Evolutionary conservation across 1,140 invertebrate genomes (phyloP).

Genomic region (Papilio polytes): DNA sequence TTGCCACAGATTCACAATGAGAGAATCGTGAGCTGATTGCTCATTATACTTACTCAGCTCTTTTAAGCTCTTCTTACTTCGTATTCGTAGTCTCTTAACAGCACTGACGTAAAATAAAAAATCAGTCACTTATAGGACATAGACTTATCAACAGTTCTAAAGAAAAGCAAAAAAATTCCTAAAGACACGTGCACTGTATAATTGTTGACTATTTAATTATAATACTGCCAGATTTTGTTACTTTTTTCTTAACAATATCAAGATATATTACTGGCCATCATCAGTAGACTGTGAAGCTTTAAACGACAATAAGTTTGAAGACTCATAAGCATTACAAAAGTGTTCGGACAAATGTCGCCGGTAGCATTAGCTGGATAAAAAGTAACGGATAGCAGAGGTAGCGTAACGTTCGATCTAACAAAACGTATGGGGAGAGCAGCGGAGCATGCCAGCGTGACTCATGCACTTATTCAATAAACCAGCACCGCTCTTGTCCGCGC

Average conservation of each 20-base stretch:
- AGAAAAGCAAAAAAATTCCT: no score
- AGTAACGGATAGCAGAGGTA: slow-evolving; percentile 42
- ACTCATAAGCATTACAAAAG: slow-evolving; percentile 51
- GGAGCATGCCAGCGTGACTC: slow-evolving; percentile 68
- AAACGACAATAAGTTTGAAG: slow-evolving; percentile 45
- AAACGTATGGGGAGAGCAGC: slow-evolving; percentile 67
- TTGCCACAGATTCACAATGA: slow-evolving; percentile 68
- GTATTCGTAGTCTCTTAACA: background rate
- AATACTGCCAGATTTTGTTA: background rate
- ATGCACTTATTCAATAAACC: slow-evolving; percentile 77
- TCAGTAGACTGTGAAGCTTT: slow-evolving; percentile 30
- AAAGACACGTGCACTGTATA: no score
- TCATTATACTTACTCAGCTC: slow-evolving; percentile 55
- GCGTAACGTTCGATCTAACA: slow-evolving; percentile 50
- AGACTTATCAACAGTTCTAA: no score
- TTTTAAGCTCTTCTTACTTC: slow-evolving; percentile 42
- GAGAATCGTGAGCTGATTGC: slow-evolving; percentile 67
- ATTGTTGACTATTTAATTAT: no score
- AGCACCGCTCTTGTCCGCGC: slow-evolving; percentile 57
- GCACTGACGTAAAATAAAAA: no score
- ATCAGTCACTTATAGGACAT: no score
- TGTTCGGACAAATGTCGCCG: slow-evolving; percentile 53
- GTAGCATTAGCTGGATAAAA: slow-evolving; percentile 52
- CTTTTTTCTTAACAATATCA: background rate
- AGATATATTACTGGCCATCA: background rate